Evolutionary conservation across 2,113 vertebrate species (phyloP), one percentile per base, ranked within the genome.

Genomic region (Dolichallabes microphthalmus): DNA sequence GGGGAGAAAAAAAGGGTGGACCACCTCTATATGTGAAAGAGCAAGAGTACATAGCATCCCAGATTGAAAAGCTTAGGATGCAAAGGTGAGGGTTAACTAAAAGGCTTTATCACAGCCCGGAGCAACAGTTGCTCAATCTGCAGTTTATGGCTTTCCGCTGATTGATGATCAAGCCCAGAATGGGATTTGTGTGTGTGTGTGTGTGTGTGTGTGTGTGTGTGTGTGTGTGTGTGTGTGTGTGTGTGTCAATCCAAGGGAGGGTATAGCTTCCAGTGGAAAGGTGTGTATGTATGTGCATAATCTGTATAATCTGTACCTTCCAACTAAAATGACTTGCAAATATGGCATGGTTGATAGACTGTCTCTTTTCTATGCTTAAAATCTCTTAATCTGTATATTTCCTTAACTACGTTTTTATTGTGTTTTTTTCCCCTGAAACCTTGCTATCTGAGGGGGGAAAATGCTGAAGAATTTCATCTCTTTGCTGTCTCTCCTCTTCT

Each of bases 401-500:
- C 63, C 27, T 10, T 58, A 20, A 32, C 9, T 9, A 58, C 30
- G 14, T 25, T 79, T 60, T 57, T 60, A 25, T 60, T 79, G 76
- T 79, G 25, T 32, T 57, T 35, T 78, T 79, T 27, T 8, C 7
- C 45, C n/a, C 55, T 39, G 30, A 39, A 60, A 79, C 19, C 30
- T 79, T 77, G 20, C n/a, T 79, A 89, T 64, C 64, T n/a, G 25
- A 76, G 61, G 82, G 27, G 55, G 58, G 68, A 83, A 84, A 83
- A 81, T 63, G 83, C 80, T 94, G 94, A 92, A 92, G 94, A 95
- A 94, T 93, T 93, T 95, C 94, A 95, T 93, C 94, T 96, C 95
- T 96, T 96, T 96, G 96, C 94, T 95, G 94, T 94, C 94, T 92
- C 93, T 95, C 94, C 94, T 94, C 95, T 94, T 96, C 96, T 95